Conservation (phyloP, 2,888 invertebrate species). For the Drepanosiphum platanoidis region DNA sequence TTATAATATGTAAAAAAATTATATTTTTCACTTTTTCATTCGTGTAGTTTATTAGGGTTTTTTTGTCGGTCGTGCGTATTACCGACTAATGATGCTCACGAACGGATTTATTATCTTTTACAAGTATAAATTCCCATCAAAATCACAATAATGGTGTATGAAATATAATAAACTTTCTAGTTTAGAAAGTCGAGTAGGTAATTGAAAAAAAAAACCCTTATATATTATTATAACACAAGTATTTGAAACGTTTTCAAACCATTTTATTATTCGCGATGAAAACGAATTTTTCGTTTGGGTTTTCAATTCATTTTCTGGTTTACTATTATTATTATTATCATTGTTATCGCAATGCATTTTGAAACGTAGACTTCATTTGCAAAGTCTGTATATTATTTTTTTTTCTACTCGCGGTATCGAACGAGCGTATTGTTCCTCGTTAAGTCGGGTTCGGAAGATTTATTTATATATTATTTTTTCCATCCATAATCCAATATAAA, state of each 20-base stretch:
- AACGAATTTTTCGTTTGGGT: neutral
- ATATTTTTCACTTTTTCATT: too few species aligned
- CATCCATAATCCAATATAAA: constrained; percentile 35
- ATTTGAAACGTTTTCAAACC: neutral
- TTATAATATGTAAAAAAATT: too few species aligned
- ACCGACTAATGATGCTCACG: too few species aligned
- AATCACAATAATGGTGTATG: too few species aligned
- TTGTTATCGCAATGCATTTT: neutral
- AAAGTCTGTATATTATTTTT: neutral
- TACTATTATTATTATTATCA: neutral
- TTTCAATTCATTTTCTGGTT: neutral
- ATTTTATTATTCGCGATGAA: neutral
- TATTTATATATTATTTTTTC: neutral
- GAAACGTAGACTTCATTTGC: neutral
- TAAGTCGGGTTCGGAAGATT: constrained; percentile 14
- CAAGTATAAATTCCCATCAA: too few species aligned
- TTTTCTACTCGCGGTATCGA: neutral
- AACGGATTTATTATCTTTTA: too few species aligned
- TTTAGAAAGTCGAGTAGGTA: neutral
- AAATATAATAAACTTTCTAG: too few species aligned
- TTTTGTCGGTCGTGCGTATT: too few species aligned
- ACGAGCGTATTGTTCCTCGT: neutral
- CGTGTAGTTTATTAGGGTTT: too few species aligned
- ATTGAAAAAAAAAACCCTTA: neutral
- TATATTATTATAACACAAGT: neutral